A percentile compares a stretch with the other conserved stretches of the same genome.
These are phyloP conservation scores for Ophioninae sp. DNA, from an alignment of 2,888 invertebrate genomes.

Conservation along the genomic window DNA sequence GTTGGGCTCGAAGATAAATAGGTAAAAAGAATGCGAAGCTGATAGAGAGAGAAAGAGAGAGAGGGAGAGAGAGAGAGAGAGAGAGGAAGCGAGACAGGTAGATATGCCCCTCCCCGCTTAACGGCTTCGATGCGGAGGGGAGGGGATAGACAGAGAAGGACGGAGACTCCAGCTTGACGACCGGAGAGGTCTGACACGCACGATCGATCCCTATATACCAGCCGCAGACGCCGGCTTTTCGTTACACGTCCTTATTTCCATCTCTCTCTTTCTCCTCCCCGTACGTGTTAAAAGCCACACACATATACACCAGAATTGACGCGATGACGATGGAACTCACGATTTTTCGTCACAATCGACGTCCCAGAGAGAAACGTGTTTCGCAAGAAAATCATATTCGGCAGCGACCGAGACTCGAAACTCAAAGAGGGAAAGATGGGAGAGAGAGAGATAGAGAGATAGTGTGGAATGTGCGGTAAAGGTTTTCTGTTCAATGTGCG, in stretches of 20 bases:
- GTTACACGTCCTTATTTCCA: constrained; percentile 21
- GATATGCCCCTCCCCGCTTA: constrained; percentile 55
- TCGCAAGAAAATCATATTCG: constrained; percentile 17
- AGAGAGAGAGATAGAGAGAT: constrained; percentile 12
- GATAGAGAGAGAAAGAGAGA: constrained; percentile 37
- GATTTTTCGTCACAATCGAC: constrained; percentile 33
- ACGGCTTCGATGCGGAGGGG: constrained; percentile 27
- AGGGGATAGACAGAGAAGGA: constrained; percentile 44
- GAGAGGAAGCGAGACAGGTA: constrained; percentile 31
- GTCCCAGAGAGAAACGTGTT: constrained; percentile 15
- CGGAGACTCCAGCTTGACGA: constrained; percentile 73
- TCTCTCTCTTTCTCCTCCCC: constrained; percentile 17
- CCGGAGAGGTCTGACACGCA: constrained; percentile 73
- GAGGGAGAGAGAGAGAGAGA: no score
- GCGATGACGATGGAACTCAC: constrained; percentile 9
- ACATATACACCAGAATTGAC: constrained; percentile 12
- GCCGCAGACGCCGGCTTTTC: constrained; percentile 64
- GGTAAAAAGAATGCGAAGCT: constrained; percentile 61
- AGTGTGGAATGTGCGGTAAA: constrained; percentile 35
- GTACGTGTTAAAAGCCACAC: constrained; percentile 10
- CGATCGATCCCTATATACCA: constrained; percentile 72
- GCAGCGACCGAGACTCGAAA: constrained; percentile 3
- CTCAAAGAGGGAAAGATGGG: constrained; percentile 3
- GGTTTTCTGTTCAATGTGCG: constrained; percentile 9
- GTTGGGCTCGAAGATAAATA: constrained; percentile 53